Evolutionary conservation across 2,113 vertebrate species (phyloP).

Genomic region (Bubalus kerabau): DNA sequence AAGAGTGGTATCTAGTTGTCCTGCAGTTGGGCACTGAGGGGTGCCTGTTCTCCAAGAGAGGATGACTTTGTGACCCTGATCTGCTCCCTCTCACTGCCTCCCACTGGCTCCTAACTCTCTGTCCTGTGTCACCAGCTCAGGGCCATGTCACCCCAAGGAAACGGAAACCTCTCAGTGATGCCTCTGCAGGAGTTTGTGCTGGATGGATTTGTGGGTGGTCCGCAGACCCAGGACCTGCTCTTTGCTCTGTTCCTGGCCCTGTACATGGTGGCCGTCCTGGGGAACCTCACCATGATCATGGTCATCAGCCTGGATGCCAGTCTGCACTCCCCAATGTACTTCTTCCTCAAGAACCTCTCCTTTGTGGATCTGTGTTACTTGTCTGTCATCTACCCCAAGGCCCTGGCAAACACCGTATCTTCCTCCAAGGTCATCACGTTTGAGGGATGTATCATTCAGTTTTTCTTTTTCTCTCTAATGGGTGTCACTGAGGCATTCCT

Average conservation of each 20-base stretch:
- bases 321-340: not conserved
- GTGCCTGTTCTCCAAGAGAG: not conserved
- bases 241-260: not conserved
- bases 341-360: not conserved
- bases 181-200: not conserved
- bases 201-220: accelerated
- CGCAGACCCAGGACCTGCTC: not conserved
- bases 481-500: constrained; percentile 6
- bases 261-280: accelerated
- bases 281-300: not conserved
- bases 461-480: constrained; percentile 31
- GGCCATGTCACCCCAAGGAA: not conserved
- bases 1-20: not conserved
- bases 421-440: constrained; percentile 1
- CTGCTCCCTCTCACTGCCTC: not conserved
- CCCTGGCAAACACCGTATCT: not conserved
- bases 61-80: not conserved
- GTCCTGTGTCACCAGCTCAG: no score
- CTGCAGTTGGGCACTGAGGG: not conserved
- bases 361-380: accelerated
- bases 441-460: not conserved
- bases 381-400: not conserved
- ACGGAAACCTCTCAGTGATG: not conserved
- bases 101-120: accelerated
- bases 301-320: not conserved